Evolutionary conservation across 2,113 vertebrate genomes (phyloP).

Genomic region (Nematolebias whitei): DNA sequence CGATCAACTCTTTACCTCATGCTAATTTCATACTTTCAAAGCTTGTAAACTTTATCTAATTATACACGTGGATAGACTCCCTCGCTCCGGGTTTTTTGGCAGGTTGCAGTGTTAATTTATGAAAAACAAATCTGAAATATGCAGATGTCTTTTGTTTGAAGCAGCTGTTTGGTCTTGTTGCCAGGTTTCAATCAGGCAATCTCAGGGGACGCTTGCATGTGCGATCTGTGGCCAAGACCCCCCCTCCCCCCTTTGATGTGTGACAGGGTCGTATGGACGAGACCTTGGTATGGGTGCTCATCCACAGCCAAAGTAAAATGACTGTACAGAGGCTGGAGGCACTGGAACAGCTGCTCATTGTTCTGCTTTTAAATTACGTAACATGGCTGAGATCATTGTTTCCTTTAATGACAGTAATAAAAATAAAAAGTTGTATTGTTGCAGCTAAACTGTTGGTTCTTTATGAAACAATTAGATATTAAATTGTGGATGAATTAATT

Average conservation of each 20-base stretch:
- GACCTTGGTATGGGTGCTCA: slow-evolving; percentile 42
- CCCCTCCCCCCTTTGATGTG: slow-evolving; percentile 80
- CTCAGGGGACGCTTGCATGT: slow-evolving; percentile 80
- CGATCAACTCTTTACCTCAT: slow-evolving; percentile 84
- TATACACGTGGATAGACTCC: slow-evolving; percentile 87
- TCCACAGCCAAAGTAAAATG: slow-evolving; percentile 26
- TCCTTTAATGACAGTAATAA: neutral
- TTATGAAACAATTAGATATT: too few relatives aligned
- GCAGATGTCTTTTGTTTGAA: slow-evolving; percentile 99
- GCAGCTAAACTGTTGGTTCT: too few relatives aligned
- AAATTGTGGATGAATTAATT: too few relatives aligned
- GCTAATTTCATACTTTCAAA: slow-evolving; percentile 91
- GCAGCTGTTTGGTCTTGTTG: slow-evolving; percentile 96
- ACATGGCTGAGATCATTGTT: neutral
- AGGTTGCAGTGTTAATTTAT: slow-evolving; percentile 99
- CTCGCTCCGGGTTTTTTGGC: slow-evolving; percentile 89
- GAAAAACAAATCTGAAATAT: slow-evolving; percentile 99
- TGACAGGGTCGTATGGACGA: slow-evolving; percentile 71
- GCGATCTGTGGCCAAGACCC: slow-evolving; percentile 82
- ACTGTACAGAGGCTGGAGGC: slow-evolving; percentile 41
- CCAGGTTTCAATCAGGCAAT: slow-evolving; percentile 96
- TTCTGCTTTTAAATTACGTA: slow-evolving; percentile 6
- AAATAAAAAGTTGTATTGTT: neutral
- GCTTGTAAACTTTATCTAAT: slow-evolving; percentile 98
- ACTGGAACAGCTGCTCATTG: neutral